Base-by-base conservation (phyloP, 2,888 invertebrate genomes). In the Erpobdella octoculata region DNA sequence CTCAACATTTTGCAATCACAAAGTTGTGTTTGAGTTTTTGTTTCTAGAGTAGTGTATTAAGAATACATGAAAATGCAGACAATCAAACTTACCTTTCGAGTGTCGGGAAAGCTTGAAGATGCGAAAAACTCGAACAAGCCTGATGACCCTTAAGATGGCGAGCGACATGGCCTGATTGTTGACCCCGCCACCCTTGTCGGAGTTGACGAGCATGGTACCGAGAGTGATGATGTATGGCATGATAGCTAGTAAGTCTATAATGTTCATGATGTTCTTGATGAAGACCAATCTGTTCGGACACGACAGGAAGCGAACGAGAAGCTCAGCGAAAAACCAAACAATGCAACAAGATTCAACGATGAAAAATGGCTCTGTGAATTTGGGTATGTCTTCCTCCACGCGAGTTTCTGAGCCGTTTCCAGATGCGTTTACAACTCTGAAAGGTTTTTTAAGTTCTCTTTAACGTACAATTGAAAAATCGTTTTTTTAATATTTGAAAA, bases 181-280 rank as follows among this genome's bases (percentile, higher is more conserved):
- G 64, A 73, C 67, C 4, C 9, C 9, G 1, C 35, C 35, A 46
- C 80, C 81, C 75, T 79, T 80, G 74, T 95, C 92, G 28, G 66
- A 62, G 87, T 95, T 95, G 79, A 94, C 95, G 85, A 96, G 91
- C 79, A 96, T 95, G 78, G 96, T 97, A 83, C 94, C 95, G 87
- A 97, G 88, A 80, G 96, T 97, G 86, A 97, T 95, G 89, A 97
- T 97, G 87, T 97, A 97, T 85, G 96, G 96, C 89, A 97, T 95
- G 89, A 97, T 97, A 86, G 96, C 96, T 87, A 84, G 95, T 87
- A 97, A 93, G 86, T 97, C 96, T 87, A 97, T 97, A 86, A 94
- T 91, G 87, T 94, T 94, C 96, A 96, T 96, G 85, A 96, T 93
- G 89, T 96, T 95, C 86, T 94, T 92, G 89, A 95, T 94, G 89